phyloP scores from a whole-genome alignment of 2,113 vertebrate genomes.

The Ovibos moschatus region DNA sequence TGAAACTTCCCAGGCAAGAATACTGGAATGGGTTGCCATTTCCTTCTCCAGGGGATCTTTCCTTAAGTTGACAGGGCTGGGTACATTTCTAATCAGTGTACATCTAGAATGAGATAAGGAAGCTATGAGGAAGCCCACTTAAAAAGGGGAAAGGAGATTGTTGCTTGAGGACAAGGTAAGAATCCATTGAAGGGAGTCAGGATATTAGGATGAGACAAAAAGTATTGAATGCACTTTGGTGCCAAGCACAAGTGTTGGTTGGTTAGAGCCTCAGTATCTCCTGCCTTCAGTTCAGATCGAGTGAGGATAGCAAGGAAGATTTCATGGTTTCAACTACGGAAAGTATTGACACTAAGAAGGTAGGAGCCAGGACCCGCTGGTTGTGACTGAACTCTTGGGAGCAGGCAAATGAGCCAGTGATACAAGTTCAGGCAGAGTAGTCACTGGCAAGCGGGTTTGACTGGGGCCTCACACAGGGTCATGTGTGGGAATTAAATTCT shows the following conservation, averaged over 20 bases:
- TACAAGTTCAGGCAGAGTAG: not conserved
- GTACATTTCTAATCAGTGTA: not conserved
- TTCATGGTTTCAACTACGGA: not conserved
- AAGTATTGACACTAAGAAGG: not conserved
- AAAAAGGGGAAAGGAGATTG: not conserved
- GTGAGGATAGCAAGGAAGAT: not conserved
- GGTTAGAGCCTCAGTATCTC: not conserved
- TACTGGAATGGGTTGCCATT: not conserved
- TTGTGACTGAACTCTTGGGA: not conserved
- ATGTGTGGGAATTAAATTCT: not conserved
- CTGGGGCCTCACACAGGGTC: not conserved
- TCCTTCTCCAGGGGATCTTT: not conserved
- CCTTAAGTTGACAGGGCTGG: not conserved
- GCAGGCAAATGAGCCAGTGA: not conserved
- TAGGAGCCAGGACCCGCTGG: not conserved
- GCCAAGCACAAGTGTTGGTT: not conserved
- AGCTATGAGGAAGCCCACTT: not conserved
- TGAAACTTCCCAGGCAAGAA: not conserved
- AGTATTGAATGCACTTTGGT: not conserved
- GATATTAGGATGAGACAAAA: not conserved
- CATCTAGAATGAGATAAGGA: not conserved
- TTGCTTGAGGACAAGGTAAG: not conserved
- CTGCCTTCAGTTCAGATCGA: not conserved
- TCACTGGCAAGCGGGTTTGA: rapidly evolving
- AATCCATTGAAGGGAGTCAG: not conserved